phyloP scores from a whole-genome alignment of 2,888 invertebrate species.

The Apocheima hispidaria region DNA sequence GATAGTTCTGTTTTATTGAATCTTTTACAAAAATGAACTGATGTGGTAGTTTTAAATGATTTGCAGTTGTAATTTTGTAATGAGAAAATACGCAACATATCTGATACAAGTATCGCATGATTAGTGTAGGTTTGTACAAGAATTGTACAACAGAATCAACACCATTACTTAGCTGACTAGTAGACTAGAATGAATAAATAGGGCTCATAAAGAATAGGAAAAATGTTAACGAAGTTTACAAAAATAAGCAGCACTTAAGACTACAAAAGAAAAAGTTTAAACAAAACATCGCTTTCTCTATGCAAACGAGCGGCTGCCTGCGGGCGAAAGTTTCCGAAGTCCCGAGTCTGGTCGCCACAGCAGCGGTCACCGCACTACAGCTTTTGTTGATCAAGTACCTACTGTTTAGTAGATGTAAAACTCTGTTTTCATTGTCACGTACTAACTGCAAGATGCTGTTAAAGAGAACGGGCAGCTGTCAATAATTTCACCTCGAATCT shows the following conservation, averaged over 20 bases:
- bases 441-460: not conserved
- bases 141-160: too few species aligned
- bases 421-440: not conserved
- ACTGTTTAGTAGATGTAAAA: constrained; percentile 7
- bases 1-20: too few species aligned
- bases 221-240: constrained; percentile 53
- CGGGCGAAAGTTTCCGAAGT: constrained; percentile 66
- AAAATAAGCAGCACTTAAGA: constrained; percentile 70
- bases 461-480: not conserved
- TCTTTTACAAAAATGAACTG: too few species aligned
- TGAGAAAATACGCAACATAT: too few species aligned
- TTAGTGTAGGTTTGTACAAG: too few species aligned
- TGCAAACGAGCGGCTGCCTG: constrained; percentile 67
- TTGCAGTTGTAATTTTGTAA: too few species aligned
- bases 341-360: constrained; percentile 36
- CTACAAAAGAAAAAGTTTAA: constrained; percentile 72
- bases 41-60: too few species aligned
- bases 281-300: constrained; percentile 76
- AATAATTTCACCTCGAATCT: not conserved
- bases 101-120: too few species aligned
- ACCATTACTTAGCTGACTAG: too few species aligned
- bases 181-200: constrained; percentile 37
- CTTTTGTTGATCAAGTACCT: constrained; percentile 4
- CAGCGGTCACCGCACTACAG: constrained; percentile 35
- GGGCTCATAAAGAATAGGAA: constrained; percentile 18